Conservation (phyloP, 2,888 invertebrate genomes). For the Pocota personata region DNA sequence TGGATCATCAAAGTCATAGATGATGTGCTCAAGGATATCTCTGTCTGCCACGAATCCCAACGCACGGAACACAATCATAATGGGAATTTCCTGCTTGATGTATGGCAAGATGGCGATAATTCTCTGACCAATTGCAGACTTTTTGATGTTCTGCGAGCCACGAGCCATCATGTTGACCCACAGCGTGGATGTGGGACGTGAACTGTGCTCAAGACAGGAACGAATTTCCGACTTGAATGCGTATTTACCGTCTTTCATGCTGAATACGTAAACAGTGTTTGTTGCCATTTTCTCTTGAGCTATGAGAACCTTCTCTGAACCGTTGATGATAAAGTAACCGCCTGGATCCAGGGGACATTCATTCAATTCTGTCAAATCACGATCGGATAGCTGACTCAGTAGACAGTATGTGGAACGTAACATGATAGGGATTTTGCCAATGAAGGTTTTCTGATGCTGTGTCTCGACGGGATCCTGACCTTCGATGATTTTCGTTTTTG, state of each 20-base stretch:
- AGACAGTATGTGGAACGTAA: slow-evolving; percentile 98
- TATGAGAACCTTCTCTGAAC: slow-evolving; percentile 98
- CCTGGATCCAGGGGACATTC: slow-evolving; percentile 99
- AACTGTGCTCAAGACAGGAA: slow-evolving; percentile 95
- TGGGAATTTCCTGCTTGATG: slow-evolving; percentile 99
- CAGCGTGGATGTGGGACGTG: slow-evolving; percentile 97
- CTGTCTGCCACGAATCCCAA: slow-evolving; percentile 99
- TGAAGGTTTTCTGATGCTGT: slow-evolving; percentile 89
- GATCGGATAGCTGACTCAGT: slow-evolving; percentile 96
- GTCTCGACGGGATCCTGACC: slow-evolving; percentile 94
- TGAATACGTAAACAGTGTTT: slow-evolving; percentile 99
- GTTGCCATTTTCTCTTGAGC: slow-evolving; percentile 99
- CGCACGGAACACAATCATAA: slow-evolving; percentile 99
- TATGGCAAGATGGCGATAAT: slow-evolving; percentile 99
- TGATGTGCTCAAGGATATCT: slow-evolving; percentile 99
- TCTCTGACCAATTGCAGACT: slow-evolving; percentile 98
- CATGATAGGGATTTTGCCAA: slow-evolving; percentile 99
- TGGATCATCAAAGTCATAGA: slow-evolving; percentile 99
- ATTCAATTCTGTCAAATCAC: slow-evolving; percentile 99
- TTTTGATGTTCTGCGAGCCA: slow-evolving; percentile 99
- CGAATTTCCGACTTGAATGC: slow-evolving; percentile 99
- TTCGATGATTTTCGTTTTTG: slow-evolving; percentile 96
- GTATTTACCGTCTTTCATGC: slow-evolving; percentile 99
- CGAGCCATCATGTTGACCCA: slow-evolving; percentile 99
- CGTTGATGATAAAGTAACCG: slow-evolving; percentile 99